A percentile compares a stretch with the other conserved stretches of the same genome.
Conservation (phyloP, 1,140 invertebrate genomes). For the Archegozetes longisetosus region DNA sequence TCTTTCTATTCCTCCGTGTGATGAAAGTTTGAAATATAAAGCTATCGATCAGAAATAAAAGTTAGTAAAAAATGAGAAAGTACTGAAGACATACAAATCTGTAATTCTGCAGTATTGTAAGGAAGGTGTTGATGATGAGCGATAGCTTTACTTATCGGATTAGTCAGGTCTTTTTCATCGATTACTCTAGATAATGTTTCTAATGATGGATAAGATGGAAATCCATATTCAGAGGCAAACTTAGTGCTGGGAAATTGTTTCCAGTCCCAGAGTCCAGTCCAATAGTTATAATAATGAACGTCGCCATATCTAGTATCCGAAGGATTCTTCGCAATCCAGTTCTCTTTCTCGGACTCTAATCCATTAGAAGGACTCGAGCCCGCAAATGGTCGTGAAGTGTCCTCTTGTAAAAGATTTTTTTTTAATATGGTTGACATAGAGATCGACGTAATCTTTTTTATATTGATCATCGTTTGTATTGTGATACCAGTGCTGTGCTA, state of each 20-base stretch:
- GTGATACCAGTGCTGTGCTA: constrained; percentile 40
- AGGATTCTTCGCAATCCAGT: constrained; percentile 58
- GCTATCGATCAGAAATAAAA: no score
- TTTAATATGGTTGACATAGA: constrained; percentile 64
- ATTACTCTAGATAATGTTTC: constrained; percentile 41
- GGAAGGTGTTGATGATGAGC: neutral
- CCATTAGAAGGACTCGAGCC: no score
- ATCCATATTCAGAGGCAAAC: constrained; percentile 90
- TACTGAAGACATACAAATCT: no score
- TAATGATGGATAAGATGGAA: constrained; percentile 64
- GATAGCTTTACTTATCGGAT: constrained; percentile 23
- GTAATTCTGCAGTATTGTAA: no score
- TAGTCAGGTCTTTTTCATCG: constrained; percentile 39
- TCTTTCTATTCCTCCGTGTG: neutral
- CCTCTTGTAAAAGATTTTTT: constrained; percentile 41
- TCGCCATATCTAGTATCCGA: constrained; percentile 46
- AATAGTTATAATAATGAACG: constrained; percentile 41
- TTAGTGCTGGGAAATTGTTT: constrained; percentile 43
- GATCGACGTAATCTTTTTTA: constrained; percentile 60
- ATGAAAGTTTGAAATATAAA: neutral
- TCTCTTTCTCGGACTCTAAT: constrained; percentile 51
- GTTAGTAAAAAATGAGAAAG: no score
- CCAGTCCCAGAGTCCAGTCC: constrained; percentile 23
- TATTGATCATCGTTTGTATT: no score
- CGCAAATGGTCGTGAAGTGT: constrained; percentile 48